These are phyloP conservation scores for Mus spicilegus DNA, from an alignment of 2,113 vertebrate species.

Conservation along the genomic window DNA sequence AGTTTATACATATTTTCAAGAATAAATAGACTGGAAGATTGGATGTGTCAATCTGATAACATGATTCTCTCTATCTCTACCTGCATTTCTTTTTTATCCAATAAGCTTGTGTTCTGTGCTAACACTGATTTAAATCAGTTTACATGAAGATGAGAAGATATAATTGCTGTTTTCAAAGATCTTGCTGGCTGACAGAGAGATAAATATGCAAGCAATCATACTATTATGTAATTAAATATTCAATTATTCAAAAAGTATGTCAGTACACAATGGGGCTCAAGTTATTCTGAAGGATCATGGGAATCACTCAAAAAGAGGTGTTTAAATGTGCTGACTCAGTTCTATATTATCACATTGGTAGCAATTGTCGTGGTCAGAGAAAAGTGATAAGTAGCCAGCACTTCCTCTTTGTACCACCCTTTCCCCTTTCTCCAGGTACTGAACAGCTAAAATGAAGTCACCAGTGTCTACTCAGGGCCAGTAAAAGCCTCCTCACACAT, in stretches of 20 bases:
- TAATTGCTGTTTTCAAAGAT: background rate
- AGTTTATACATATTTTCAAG: background rate
- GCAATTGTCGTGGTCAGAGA: background rate
- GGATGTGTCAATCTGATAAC: background rate
- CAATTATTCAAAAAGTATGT: background rate
- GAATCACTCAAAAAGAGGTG: background rate
- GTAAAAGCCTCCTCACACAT: too few species aligned
- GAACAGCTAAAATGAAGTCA: background rate
- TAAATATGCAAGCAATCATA: background rate
- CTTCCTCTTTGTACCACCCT: background rate
- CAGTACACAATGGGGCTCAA: background rate
- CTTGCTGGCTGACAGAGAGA: background rate
- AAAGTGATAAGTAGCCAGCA: background rate
- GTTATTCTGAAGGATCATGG: background rate
- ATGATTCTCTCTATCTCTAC: background rate
- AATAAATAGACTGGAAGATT: background rate
- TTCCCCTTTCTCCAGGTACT: background rate
- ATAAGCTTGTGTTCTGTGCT: background rate
- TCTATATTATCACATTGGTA: background rate
- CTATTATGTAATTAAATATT: background rate
- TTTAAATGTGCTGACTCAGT: background rate
- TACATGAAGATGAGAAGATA: background rate
- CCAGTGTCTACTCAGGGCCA: background rate
- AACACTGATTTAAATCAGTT: background rate
- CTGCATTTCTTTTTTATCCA: background rate